Conservation (phyloP, 2,797 vertebrate genomes). For the Aselliscus stoliczkanus region DNA sequence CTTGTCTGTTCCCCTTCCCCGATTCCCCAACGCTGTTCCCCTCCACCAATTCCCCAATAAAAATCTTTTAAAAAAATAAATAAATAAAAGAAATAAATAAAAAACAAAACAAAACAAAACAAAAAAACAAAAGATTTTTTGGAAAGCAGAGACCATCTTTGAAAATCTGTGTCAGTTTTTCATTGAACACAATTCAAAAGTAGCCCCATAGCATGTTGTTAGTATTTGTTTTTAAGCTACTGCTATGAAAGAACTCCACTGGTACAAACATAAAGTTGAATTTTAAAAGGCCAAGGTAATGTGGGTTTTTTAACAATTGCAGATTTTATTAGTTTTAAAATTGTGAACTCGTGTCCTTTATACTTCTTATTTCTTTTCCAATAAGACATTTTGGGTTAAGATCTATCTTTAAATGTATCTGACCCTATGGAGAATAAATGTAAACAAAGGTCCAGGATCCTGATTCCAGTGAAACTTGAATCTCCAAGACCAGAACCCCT, state of each 20-base stretch:
- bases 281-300: neutral
- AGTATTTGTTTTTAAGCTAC: neutral
- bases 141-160: slow-evolving; percentile 44
- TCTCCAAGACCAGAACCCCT: neutral
- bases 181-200: neutral
- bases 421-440: neutral
- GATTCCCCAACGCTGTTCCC: too few species aligned
- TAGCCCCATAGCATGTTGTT: neutral
- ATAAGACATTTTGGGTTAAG: neutral
- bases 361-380: slow-evolving; percentile 57
- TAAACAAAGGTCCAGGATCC: neutral
- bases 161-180: neutral
- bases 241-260: neutral
- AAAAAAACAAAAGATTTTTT: slow-evolving; percentile 41
- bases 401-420: slow-evolving; percentile 12
- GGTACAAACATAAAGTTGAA: neutral
- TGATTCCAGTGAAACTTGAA: neutral
- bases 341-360: neutral
- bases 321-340: neutral
- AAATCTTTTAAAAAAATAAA: too few species aligned
- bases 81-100: too few species aligned
- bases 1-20: too few species aligned
- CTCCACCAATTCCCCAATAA: too few species aligned
- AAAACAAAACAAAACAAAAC: too few species aligned
- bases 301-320: neutral